Conservation (phyloP, 2,797 vertebrate species). For the Garrulus glandarius region DNA sequence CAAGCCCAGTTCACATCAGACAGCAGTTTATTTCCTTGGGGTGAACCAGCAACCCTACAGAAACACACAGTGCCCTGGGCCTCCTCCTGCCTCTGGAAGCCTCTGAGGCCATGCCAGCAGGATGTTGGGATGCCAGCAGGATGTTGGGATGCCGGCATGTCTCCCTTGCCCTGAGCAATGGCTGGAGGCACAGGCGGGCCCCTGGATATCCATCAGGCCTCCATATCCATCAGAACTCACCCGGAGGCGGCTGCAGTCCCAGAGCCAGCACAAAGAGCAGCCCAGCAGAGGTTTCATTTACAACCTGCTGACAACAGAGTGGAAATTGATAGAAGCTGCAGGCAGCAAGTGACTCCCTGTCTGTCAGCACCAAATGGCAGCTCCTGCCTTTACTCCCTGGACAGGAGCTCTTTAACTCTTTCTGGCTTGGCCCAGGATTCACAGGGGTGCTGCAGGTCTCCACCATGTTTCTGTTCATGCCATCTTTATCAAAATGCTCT, state of each 20-base stretch:
- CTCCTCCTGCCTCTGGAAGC: neutral
- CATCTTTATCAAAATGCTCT: neutral
- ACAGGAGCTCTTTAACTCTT: conserved; percentile 1
- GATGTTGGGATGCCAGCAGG: neutral
- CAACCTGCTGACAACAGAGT: conserved; percentile 46
- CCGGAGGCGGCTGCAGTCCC: neutral
- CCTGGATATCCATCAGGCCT: neutral
- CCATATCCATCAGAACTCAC: fast-evolving
- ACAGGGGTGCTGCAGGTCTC: neutral
- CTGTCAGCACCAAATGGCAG: conserved; percentile 53
- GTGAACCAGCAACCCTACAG: neutral
- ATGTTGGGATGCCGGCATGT: neutral
- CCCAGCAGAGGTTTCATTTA: conserved; percentile 44
- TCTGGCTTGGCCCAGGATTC: neutral
- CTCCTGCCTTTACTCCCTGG: neutral
- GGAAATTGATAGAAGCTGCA: conserved; percentile 60
- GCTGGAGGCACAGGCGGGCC: neutral
- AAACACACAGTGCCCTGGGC: neutral
- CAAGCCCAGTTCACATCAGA: neutral
- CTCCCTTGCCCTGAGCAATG: fast-evolving
- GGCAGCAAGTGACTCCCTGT: conserved; percentile 29
- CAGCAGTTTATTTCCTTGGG: neutral
- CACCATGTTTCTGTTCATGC: fast-evolving
- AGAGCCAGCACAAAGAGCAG: neutral
- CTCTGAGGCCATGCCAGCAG: fast-evolving